Percentiles rank a stretch among this genome's conserved stretches.
Evolutionary conservation across 2,888 invertebrate species (phyloP).

Genomic region (Eupeodes latifasciatus): DNA sequence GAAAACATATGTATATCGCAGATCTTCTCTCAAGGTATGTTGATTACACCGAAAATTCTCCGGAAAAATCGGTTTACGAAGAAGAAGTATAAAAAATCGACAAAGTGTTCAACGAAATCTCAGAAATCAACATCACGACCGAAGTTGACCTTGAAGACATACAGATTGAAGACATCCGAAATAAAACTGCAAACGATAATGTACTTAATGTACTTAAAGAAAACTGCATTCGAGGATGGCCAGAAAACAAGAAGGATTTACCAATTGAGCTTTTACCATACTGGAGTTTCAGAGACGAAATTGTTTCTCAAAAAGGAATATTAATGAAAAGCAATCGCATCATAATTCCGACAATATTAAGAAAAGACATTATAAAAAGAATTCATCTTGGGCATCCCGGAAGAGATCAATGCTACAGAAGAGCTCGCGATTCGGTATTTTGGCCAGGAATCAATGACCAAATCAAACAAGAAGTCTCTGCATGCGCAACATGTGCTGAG

Average conservation of each 20-base stretch:
- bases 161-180: background rate
- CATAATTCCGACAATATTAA: background rate
- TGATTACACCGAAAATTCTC: background rate
- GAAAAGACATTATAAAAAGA: background rate
- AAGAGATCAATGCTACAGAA: slow-evolving; percentile 14
- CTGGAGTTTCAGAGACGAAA: slow-evolving; percentile 1
- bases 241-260: background rate
- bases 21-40: slow-evolving; percentile 13
- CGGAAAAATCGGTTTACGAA: background rate
- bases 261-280: background rate
- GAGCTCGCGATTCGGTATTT: background rate
- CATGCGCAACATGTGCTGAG: slow-evolving; percentile 1
- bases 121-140: slow-evolving; percentile 1
- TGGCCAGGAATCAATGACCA: slow-evolving; percentile 1
- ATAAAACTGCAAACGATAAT: background rate
- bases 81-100: background rate
- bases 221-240: slow-evolving; percentile 7
- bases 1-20: slow-evolving; percentile 26
- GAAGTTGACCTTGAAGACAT: slow-evolving; percentile 7
- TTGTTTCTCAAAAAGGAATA: background rate
- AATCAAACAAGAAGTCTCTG: background rate
- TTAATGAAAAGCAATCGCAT: background rate
- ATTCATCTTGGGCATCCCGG: slow-evolving; percentile 5
- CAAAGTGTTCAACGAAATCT: background rate
- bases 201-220: background rate